Evolutionary conservation across 2,797 vertebrate genomes (phyloP), one percentile per base, ranked within the genome.

Genomic region (Galagoides demidoff): DNA sequence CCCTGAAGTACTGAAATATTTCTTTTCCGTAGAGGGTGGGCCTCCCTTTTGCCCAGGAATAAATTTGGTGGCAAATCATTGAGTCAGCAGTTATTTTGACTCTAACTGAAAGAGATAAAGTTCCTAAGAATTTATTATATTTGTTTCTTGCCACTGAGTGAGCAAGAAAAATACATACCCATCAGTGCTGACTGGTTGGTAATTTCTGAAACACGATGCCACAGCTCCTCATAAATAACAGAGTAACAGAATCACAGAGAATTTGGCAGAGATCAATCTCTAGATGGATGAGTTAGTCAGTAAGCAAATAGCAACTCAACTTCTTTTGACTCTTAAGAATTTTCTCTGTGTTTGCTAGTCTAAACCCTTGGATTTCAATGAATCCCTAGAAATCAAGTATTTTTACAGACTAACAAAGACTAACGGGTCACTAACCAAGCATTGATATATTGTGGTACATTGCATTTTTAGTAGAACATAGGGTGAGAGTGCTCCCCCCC

Each of bases 141-240:
- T 93, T 93, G 71, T 92, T 89, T 95, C 90, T 96, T 96, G 92
- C 87, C 92, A 92, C 87, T 89, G 92, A 95, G 70, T 86, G 95
- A 95, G 43, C 94, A 97, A 96, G 95, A 97, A 96, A 97, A 97
- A 97, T 96, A 95, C 55, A 61, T 71, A 88, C 86, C 92, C 87
- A 92, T 97, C 96, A 95, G 73, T 95, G 94, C 74, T 96, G 92
- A 96, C 96, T 94, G 91, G 68, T 74, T 96, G 93, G 95, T 95
- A 94, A 85, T 97, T 96, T 97, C 95, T 96, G 89, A 96, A 96
- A 94, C 87, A 94, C 2, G 79, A 90, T 94, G 68, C 83, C 22
- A 71, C n/a, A 6, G 74, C 17, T 83, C 66, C 87, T 97, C 84
- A 86, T 98, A 96, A 97, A 96, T 97, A 96, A 97, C 68, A 79